Evolutionary conservation across 2,113 vertebrate genomes (phyloP).

Genomic region (Syrrhaptes paradoxus): DNA sequence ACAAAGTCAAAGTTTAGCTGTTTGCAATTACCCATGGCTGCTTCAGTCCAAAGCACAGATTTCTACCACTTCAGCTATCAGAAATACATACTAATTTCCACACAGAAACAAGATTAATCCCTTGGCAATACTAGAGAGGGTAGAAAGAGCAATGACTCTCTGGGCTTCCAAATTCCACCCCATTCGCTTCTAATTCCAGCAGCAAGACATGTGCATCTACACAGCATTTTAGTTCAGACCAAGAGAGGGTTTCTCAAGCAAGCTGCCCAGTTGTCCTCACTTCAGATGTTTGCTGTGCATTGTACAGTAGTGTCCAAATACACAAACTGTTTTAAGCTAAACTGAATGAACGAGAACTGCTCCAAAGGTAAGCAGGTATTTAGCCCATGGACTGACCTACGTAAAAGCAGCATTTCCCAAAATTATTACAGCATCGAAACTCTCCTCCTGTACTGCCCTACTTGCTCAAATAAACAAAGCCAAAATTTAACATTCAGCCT

Average conservation of each 20-base stretch:
- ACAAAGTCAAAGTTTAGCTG: not conserved
- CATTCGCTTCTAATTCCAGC: not conserved
- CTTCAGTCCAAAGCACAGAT: not conserved
- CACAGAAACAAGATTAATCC: not conserved
- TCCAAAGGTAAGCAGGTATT: not conserved
- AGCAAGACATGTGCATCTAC: fast-evolving
- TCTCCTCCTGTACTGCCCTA: not conserved
- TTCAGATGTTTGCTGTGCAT: not conserved
- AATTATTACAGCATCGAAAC: not conserved
- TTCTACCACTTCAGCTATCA: not conserved
- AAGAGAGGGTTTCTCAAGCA: not conserved
- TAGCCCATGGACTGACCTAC: not conserved
- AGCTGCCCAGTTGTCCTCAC: not conserved
- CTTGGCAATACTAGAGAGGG: not conserved
- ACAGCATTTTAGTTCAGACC: not conserved
- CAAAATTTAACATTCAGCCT: not conserved
- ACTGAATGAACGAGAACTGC: not conserved
- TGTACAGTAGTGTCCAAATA: not conserved
- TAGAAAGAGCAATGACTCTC: not conserved
- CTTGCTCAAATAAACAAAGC: not conserved
- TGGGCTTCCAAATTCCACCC: not conserved
- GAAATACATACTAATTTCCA: not conserved
- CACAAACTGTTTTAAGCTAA: not conserved
- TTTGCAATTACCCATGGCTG: not conserved
- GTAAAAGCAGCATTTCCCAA: not conserved